phyloP scores from a whole-genome alignment of 2,797 vertebrate genomes.

The Bradypodion ventrale region DNA sequence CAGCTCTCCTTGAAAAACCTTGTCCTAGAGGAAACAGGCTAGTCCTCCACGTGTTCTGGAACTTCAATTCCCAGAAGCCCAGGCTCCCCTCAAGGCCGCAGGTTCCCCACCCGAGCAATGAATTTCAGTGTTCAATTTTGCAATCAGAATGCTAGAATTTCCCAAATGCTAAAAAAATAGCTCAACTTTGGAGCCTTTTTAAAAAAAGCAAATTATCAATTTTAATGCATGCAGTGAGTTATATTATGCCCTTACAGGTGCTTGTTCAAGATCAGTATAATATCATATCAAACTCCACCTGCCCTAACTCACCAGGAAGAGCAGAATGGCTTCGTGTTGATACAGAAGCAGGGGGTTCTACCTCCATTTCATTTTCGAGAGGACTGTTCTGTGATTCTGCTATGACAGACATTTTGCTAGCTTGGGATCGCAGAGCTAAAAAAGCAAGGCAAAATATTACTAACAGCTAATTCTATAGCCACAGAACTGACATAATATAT shows the following conservation, averaged over 20 bases:
- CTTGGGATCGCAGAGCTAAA: slow-evolving; percentile 69
- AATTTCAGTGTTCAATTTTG: not conserved
- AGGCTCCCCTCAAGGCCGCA: too few relatives aligned
- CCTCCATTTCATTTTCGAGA: slow-evolving; percentile 73
- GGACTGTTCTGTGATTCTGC: slow-evolving; percentile 58
- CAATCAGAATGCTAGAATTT: not conserved
- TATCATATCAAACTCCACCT: not conserved
- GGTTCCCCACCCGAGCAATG: too few relatives aligned
- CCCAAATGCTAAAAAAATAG: not conserved
- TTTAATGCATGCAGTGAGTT: not conserved
- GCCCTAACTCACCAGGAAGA: slow-evolving; percentile 66
- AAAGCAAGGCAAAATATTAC: slow-evolving; percentile 20
- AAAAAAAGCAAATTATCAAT: not conserved
- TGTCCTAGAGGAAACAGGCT: too few relatives aligned
- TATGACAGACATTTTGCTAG: slow-evolving; percentile 70
- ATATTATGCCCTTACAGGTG: not conserved
- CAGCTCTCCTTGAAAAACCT: too few relatives aligned
- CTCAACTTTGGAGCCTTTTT: not conserved
- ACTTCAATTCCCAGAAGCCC: too few relatives aligned
- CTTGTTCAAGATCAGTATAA: not conserved
- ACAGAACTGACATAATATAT: not conserved
- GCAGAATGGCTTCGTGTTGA: slow-evolving; percentile 53
- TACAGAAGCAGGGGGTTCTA: slow-evolving; percentile 62
- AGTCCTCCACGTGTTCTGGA: too few relatives aligned
- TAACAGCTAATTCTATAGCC: not conserved